Base-by-base conservation (phyloP, 2,888 invertebrate genomes). In the Ophion costatus region DNA sequence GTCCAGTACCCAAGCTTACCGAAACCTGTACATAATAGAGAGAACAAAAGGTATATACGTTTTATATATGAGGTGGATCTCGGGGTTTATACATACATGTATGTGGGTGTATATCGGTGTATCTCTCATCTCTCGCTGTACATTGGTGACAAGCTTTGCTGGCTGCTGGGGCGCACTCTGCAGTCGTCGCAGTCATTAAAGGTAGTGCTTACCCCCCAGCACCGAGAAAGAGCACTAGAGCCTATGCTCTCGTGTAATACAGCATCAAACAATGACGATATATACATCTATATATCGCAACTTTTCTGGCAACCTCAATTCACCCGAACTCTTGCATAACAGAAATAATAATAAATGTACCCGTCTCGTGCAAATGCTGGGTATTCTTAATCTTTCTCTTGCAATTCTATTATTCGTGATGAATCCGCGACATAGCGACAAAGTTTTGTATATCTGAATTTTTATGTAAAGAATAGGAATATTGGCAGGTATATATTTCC, bases 201-300 rank as follows among this genome's bases (percentile, higher is more conserved):
- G 91, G 91, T 92, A 92, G 92, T 92, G 92, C 92, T 91, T 89
- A 67, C 79, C 70, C 80, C 78, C 75, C 74, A 57, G 14, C 76
- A 64, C 70, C 57, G 76, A 70, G 51, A 76, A 82, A 76, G 76
- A 71, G 64, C 66, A 45, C 74, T 75, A 73, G 66, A 33, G 67
- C 63, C 74, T 78, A 75, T 66, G 57, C 33, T 59, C 45, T 33
- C 45, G 11, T 14, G 64, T 64, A 29, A 64, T 76, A 45, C 51
- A 63, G 70, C 70, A 70, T 79, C 79, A 56, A 74, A 74, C 73
- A 76, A 67, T 76, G 56, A 76, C 64, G 64, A 70, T 45, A 42
- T 20, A 59, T 63, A 61, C 38, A n/a, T 57, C 42, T 70, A 61
- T 45, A 80, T 24, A 51, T 64, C 7, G n/a, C 24, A 61, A 76